Percentiles rank a stretch among this genome's conserved stretches.
These are phyloP conservation scores for Genyomyrus donnyi DNA, from an alignment of 2,113 vertebrate genomes.

Conservation along the genomic window DNA sequence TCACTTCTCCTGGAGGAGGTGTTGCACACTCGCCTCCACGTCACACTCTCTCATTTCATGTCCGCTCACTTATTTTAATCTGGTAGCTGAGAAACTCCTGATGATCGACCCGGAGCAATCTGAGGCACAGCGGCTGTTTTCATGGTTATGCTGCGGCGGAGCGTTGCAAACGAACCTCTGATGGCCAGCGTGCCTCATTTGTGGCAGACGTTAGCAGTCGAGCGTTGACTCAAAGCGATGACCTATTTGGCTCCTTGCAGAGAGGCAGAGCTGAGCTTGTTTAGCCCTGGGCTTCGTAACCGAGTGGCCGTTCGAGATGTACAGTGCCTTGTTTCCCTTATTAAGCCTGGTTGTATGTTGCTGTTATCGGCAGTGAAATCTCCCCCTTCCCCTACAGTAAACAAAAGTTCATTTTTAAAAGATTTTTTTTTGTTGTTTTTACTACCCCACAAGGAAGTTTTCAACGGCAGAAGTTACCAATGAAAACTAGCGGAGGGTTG, in stretches of 20 bases:
- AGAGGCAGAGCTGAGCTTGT: neutral
- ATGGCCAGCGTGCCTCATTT: neutral
- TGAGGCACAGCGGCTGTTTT: neutral
- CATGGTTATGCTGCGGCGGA: neutral
- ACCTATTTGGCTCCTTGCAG: neutral
- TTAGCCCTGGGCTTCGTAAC: neutral
- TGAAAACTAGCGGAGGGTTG: neutral
- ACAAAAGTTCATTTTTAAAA: neutral
- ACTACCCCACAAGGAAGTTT: neutral
- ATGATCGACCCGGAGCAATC: neutral
- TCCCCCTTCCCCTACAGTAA: neutral
- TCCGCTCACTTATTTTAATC: neutral
- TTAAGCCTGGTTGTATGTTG: neutral
- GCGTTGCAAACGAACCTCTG: neutral
- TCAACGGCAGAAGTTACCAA: neutral
- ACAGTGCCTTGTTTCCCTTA: neutral
- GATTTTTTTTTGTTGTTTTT: neutral
- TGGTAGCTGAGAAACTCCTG: neutral
- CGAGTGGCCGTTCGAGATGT: neutral
- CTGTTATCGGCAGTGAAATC: neutral
- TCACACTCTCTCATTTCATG: neutral
- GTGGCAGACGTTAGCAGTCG: neutral
- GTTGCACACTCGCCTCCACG: neutral
- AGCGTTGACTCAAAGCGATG: neutral
- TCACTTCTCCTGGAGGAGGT: neutral